These are phyloP conservation scores for Hypotaenidia okinawae DNA, from an alignment of 2,797 vertebrate species.

Conservation along the genomic window DNA sequence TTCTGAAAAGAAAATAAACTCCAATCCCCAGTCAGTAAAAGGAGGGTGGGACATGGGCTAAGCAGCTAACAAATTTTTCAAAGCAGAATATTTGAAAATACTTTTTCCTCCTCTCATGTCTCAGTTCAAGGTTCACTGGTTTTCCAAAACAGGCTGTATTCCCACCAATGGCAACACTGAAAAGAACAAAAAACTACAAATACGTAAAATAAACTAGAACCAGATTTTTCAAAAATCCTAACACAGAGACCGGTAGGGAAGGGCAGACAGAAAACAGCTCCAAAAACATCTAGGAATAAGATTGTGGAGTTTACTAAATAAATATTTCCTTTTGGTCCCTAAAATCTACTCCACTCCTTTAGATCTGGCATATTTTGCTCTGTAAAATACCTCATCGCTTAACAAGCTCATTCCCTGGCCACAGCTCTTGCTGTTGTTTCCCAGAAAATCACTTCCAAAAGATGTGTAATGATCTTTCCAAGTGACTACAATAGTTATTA, in stretches of 20 bases:
- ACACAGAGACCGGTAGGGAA: neutral
- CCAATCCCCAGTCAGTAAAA: neutral
- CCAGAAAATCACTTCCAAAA: conserved; percentile 39
- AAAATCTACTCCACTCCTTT: conserved; percentile 1
- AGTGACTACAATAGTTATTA: neutral
- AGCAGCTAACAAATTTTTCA: conserved; percentile 33
- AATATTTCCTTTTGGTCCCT: conserved; percentile 42
- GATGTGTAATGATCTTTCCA: neutral
- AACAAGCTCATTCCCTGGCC: neutral
- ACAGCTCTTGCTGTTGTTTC: neutral
- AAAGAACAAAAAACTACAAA: conserved; percentile 27
- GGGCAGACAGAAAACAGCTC: conserved; percentile 36
- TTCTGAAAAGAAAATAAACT: conserved; percentile 47
- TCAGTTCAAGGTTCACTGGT: conserved; percentile 48
- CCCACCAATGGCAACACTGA: conserved; percentile 9
- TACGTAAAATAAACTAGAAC: conserved; percentile 36
- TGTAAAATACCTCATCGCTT: neutral
- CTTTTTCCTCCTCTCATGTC: neutral
- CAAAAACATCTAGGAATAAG: conserved; percentile 41
- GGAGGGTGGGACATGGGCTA: neutral
- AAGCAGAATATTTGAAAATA: conserved; percentile 40
- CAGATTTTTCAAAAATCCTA: conserved; percentile 41
- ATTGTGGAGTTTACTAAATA: conserved; percentile 44
- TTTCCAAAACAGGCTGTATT: conserved; percentile 39
- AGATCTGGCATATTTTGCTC: neutral